Conservation (phyloP, 2,113 vertebrate genomes). For the Scolopax mira region DNA sequence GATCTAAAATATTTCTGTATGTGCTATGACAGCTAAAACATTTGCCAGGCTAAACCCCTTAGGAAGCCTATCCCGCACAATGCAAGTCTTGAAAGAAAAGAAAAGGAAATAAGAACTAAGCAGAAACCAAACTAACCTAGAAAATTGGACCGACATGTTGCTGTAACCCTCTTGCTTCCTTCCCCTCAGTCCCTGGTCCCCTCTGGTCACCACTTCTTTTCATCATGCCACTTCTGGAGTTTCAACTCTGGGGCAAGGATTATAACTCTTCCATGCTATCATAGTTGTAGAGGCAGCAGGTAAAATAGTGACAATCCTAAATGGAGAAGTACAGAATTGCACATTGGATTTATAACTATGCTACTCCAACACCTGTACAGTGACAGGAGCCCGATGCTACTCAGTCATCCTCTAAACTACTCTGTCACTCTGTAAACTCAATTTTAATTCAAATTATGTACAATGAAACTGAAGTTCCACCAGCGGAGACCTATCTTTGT, state of each 20-base stretch:
- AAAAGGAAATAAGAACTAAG: not conserved
- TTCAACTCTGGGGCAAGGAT: not conserved
- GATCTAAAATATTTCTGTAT: not conserved
- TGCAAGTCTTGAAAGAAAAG: not conserved
- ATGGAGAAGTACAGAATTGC: not conserved
- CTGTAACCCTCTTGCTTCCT: not conserved
- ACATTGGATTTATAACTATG: fast-evolving
- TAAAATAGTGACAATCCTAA: not conserved
- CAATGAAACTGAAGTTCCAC: not conserved
- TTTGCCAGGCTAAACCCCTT: not conserved
- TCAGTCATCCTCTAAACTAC: not conserved
- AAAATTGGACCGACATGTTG: not conserved
- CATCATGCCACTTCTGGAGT: not conserved
- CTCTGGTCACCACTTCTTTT: not conserved
- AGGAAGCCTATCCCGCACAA: not conserved
- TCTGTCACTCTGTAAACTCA: not conserved
- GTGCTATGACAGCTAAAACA: not conserved
- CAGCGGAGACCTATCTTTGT: not conserved
- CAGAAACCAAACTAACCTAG: not conserved
- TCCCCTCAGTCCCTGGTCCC: not conserved
- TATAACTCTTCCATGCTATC: not conserved
- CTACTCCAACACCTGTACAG: not conserved
- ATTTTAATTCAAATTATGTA: not conserved
- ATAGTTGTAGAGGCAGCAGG: not conserved
- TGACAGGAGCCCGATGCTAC: not conserved